Base-by-base conservation (phyloP, 2,888 invertebrate species). In the Melolontha melolontha region DNA sequence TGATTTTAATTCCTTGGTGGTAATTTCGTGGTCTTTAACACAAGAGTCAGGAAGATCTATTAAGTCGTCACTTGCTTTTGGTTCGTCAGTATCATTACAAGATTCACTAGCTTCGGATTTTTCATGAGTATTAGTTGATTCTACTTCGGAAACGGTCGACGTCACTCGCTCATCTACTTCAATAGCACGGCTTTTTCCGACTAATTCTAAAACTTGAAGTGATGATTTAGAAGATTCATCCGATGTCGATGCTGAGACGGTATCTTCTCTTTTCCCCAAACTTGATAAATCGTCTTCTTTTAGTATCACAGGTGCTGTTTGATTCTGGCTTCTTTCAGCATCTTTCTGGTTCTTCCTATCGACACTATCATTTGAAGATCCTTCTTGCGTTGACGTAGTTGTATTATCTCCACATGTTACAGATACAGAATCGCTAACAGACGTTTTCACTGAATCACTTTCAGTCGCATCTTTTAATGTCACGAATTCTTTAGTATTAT, bases 391-490 rank as follows among this genome's bases (percentile, higher is more conserved):
- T 6, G 34, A 6, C 10, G 6, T 10, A 1, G 34, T 6, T 34
- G 10, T 6, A 34, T 5, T 10, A 10, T 6, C 34, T 6, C 10
- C 34, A 34, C 1, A 6, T 34, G 8, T 34, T 5, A 10, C 34
- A 34, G 34, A 34, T 6, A 8, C 34, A 5, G 34, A 6, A 34
- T 34, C 34, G 6, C 34, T 34, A 34, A 34, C 34, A 22, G 2
- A 22, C 22, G 22, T 22, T 22, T 4, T 22, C 4, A 22, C 4
- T 34, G 34, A 34, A 67, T 49, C 42, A 62, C 27, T 66, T 64
- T 42, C 59, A 39, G 16, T 44, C 71, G 68, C 59, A 17, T 17
- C 41, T 39, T 49, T 68, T 51, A 50, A 16, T 50, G 12, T 27
- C 41, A 27, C 41, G 29, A 34, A 14, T 16, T 49, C 44, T 22